phyloP scores from a whole-genome alignment of 2,888 invertebrate genomes.

The Biston stratarius region DNA sequence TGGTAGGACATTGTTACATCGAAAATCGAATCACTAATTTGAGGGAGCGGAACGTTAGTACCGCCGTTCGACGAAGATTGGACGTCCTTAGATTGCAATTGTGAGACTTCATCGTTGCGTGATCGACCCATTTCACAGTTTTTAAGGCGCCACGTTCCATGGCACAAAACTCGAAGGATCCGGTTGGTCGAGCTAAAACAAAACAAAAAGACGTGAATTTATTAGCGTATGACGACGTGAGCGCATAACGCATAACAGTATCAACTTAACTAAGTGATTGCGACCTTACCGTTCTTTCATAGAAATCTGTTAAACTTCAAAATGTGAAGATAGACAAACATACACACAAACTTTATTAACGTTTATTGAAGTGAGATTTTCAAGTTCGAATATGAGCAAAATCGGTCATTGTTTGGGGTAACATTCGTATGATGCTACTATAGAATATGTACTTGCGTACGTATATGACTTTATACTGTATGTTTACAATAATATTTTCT shows the following conservation, averaged over 20 bases:
- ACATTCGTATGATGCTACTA: too few species aligned
- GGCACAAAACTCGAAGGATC: slow-evolving; percentile 85
- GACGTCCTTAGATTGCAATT: background rate
- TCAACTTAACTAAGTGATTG: too few species aligned
- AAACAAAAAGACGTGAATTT: slow-evolving; percentile 28
- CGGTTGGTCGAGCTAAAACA: slow-evolving; percentile 85
- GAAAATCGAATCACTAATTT: background rate
- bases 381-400: too few species aligned
- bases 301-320: too few species aligned
- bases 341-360: too few species aligned
- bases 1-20: too few species aligned
- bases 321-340: too few species aligned
- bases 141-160: slow-evolving; percentile 88
- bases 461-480: background rate
- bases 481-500: background rate
- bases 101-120: background rate
- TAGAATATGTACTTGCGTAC: background rate
- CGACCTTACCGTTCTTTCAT: too few species aligned
- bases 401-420: too few species aligned
- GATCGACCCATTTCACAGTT: background rate
- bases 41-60: background rate
- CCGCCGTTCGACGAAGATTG: background rate
- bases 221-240: background rate
- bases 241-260: too few species aligned
- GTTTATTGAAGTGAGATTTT: too few species aligned